These are phyloP conservation scores for Anticlea derivata DNA, from an alignment of 2,888 invertebrate genomes.

Conservation along the genomic window DNA sequence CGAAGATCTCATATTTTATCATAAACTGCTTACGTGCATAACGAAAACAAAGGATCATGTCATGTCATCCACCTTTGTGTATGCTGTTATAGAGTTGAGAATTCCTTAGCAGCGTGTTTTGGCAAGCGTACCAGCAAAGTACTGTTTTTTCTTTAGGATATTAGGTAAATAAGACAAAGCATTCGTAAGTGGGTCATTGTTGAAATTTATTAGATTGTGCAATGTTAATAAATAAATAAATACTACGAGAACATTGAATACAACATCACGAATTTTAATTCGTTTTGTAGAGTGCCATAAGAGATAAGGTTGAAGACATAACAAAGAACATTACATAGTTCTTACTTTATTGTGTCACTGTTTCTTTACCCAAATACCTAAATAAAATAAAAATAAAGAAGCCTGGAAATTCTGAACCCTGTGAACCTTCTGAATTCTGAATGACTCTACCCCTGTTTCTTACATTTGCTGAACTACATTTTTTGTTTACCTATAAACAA, in stretches of 20 bases:
- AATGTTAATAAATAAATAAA: background rate
- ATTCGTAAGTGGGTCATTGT: slow-evolving; percentile 18
- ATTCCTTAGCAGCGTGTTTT: slow-evolving; percentile 9
- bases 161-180: slow-evolving; percentile 15
- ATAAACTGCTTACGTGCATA: slow-evolving; percentile 8
- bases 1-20: slow-evolving; percentile 3
- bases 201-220: slow-evolving; percentile 9
- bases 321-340: too few species aligned
- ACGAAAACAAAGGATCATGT: slow-evolving; percentile 16
- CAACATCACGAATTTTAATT: slow-evolving; percentile 4
- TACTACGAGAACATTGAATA: background rate
- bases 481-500: too few species aligned
- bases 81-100: slow-evolving; percentile 13
- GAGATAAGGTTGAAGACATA: too few species aligned
- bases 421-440: too few species aligned
- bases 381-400: too few species aligned
- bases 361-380: too few species aligned
- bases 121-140: slow-evolving; percentile 11
- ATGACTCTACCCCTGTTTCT: too few species aligned
- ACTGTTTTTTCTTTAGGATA: slow-evolving; percentile 16
- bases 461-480: too few species aligned
- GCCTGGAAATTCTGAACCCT: background rate
- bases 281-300: slow-evolving; percentile 2
- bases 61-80: slow-evolving; percentile 11
- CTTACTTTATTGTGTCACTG: too few species aligned